These are phyloP conservation scores for Leucozona laternaria DNA, from an alignment of 2,888 invertebrate species.

Conservation along the genomic window DNA sequence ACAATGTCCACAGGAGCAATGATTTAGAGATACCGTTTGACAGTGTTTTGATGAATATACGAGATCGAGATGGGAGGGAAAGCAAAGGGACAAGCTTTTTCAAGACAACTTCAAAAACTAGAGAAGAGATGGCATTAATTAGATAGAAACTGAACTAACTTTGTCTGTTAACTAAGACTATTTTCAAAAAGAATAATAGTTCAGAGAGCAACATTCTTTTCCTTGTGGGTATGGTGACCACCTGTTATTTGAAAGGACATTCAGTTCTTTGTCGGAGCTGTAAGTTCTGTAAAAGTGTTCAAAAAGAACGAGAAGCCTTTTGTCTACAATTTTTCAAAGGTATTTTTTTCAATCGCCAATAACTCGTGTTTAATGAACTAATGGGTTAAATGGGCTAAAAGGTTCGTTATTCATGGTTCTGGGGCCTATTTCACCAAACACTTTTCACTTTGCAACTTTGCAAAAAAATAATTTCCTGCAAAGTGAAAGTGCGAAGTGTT, in stretches of 20 bases:
- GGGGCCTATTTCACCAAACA: too few relatives aligned
- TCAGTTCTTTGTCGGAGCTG: neutral
- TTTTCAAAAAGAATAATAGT: neutral
- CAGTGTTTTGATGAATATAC: neutral
- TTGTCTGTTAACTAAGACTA: neutral
- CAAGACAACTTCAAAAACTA: neutral
- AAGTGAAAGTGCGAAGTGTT: too few relatives aligned
- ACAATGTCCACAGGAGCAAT: neutral
- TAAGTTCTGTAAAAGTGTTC: too few relatives aligned
- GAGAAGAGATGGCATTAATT: slow-evolving; percentile 5
- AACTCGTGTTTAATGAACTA: too few relatives aligned
- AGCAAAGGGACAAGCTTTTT: neutral
- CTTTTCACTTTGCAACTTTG: too few relatives aligned
- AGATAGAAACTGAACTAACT: slow-evolving; percentile 6
- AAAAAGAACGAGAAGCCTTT: too few relatives aligned
- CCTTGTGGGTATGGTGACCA: neutral
- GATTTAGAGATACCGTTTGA: neutral
- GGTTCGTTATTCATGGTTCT: too few relatives aligned
- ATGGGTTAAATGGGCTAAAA: too few relatives aligned
- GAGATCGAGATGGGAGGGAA: neutral
- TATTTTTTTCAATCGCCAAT: too few relatives aligned
- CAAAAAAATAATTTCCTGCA: too few relatives aligned
- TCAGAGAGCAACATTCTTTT: neutral
- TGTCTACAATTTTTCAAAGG: too few relatives aligned
- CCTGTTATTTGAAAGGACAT: neutral